A percentile compares a stretch with the other conserved stretches of the same genome.
Conservation (phyloP, 2,113 vertebrate genomes). For the Anas platyrhynchos region DNA sequence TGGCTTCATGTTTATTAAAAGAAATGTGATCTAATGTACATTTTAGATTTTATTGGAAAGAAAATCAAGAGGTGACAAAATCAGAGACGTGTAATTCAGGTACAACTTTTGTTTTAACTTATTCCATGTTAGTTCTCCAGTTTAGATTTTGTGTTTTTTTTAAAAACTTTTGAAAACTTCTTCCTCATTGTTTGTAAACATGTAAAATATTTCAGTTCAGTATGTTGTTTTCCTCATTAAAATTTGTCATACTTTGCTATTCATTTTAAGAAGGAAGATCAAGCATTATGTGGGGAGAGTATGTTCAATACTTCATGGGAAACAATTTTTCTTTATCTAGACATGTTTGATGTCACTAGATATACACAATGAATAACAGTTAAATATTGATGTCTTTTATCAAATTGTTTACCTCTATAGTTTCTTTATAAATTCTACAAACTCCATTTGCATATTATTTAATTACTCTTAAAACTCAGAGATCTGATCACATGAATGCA, state of each 20-base stretch:
- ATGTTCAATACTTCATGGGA: neutral
- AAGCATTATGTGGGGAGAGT: neutral
- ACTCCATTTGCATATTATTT: slow-evolving; percentile 58
- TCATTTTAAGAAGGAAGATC: neutral
- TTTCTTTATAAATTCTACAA: neutral
- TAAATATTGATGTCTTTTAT: neutral
- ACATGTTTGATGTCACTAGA: neutral
- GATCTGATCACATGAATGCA: slow-evolving; percentile 55
- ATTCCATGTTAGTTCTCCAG: neutral
- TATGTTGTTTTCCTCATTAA: neutral
- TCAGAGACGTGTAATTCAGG: neutral
- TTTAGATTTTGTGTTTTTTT: neutral
- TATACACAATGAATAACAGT: neutral
- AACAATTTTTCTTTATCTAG: neutral
- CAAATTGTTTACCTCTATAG: neutral
- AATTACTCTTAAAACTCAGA: slow-evolving; percentile 77
- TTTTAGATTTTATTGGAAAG: neutral
- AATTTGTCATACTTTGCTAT: neutral
- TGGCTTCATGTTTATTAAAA: neutral
- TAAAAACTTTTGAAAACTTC: neutral
- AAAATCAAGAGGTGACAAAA: neutral
- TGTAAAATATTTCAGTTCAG: neutral
- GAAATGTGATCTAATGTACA: neutral
- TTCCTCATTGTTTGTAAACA: neutral
- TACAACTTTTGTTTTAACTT: neutral